phyloP scores from a whole-genome alignment of 1,140 invertebrate genomes.

The Sesamia nonagrioides region DNA sequence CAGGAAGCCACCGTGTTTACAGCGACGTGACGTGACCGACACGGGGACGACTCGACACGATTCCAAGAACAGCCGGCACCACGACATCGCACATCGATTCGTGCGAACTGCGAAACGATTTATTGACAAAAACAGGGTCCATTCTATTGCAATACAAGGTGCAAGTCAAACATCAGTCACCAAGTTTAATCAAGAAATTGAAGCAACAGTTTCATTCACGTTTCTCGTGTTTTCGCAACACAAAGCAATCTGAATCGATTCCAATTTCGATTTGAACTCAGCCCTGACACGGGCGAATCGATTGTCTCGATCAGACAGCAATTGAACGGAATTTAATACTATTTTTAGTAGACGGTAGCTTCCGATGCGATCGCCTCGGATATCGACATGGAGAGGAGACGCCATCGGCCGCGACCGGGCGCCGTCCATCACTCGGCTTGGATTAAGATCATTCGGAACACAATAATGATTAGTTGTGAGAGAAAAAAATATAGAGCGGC shows the following conservation, averaged over 20 bases:
- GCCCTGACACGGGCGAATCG: constrained; percentile 35
- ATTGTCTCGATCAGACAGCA: constrained; percentile 44
- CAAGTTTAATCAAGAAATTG: neutral
- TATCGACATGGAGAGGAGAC: constrained; percentile 6
- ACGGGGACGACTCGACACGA: constrained; percentile 30
- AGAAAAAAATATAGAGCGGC: constrained; percentile 69
- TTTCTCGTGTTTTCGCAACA: constrained; percentile 24
- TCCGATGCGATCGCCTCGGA: constrained; percentile 33
- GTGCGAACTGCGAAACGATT: constrained; percentile 14
- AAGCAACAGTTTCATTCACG: constrained; percentile 32
- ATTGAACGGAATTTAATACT: constrained; percentile 47
- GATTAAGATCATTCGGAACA: constrained; percentile 22
- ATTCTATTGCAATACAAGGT: neutral
- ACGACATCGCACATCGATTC: constrained; percentile 28
- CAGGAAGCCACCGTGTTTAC: constrained; percentile 46
- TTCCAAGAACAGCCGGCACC: constrained; percentile 27
- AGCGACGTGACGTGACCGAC: constrained; percentile 34
- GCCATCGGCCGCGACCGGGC: constrained; percentile 1
- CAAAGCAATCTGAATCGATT: constrained; percentile 30
- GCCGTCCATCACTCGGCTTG: neutral
- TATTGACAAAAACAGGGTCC: constrained; percentile 18
- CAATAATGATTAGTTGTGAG: constrained; percentile 40
- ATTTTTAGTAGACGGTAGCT: constrained; percentile 42
- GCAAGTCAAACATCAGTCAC: neutral
- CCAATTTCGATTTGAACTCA: constrained; percentile 19